Percentiles rank a stretch among this genome's conserved stretches.
Conservation (phyloP, 2,797 vertebrate genomes). For the Sebastes taczanowskii region DNA sequence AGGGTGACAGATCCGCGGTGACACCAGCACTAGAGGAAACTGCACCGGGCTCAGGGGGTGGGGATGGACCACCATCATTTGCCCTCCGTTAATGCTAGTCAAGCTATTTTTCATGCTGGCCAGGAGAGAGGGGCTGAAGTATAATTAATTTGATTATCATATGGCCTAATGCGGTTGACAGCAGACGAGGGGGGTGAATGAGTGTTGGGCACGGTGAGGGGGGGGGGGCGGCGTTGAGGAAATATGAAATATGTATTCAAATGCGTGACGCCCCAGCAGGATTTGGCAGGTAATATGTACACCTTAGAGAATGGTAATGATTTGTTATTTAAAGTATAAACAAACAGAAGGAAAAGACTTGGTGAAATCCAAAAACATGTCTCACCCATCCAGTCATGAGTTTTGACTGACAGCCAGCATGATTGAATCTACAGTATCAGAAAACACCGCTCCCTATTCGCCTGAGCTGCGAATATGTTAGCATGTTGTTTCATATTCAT, state of each 20-base stretch:
- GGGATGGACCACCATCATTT: conserved; percentile 78
- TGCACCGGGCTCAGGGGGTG: conserved; percentile 74
- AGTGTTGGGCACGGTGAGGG: conserved; percentile 33
- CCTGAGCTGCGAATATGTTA: conserved; percentile 78
- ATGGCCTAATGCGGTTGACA: conserved; percentile 85
- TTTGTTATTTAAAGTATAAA: conserved; percentile 74
- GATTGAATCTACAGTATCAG: conserved; percentile 83
- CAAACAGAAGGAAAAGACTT: conserved; percentile 46
- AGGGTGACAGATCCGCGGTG: conserved; percentile 85
- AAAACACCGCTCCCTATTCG: conserved; percentile 63
- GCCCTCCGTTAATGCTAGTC: conserved; percentile 85
- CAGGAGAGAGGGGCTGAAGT: conserved; percentile 79
- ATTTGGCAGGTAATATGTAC: conserved; percentile 81
- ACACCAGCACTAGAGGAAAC: conserved; percentile 85
- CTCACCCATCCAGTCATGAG: conserved; percentile 56
- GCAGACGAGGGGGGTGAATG: conserved; percentile 71
- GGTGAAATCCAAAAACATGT: conserved; percentile 66
- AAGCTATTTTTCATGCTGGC: conserved; percentile 81
- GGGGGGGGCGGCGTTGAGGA: conserved; percentile 43
- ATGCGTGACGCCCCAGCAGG: conserved; percentile 66
- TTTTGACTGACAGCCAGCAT: conserved; percentile 78
- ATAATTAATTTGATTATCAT: conserved; percentile 90
- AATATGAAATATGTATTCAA: conserved; percentile 83
- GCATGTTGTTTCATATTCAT: conserved; percentile 81
- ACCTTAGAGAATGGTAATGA: conserved; percentile 74